Conservation (phyloP, 2,888 invertebrate genomes). For the Endomychus coccineus region DNA sequence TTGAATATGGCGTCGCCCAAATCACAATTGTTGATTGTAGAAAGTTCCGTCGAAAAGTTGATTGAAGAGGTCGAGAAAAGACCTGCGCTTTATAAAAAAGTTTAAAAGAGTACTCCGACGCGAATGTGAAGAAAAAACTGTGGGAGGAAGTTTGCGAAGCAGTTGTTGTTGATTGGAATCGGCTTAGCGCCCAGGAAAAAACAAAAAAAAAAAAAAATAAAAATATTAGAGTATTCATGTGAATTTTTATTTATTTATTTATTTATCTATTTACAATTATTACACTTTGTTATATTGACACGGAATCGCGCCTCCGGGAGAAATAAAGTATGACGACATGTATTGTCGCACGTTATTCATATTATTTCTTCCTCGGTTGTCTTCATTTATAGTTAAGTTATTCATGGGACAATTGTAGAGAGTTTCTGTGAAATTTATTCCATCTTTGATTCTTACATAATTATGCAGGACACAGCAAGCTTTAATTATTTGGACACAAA, state of each 20-base stretch:
- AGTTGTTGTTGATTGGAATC: slow-evolving; percentile 18
- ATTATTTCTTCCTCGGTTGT: slow-evolving; percentile 20
- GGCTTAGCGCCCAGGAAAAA: slow-evolving; percentile 18
- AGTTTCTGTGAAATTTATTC: slow-evolving; percentile 17
- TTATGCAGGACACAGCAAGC: slow-evolving; percentile 17
- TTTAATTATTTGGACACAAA: slow-evolving; percentile 12
- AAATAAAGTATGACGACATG: slow-evolving; percentile 18
- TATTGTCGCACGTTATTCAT: slow-evolving; percentile 19
- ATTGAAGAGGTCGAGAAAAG: slow-evolving; percentile 7
- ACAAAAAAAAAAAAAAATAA: slow-evolving; percentile 18
- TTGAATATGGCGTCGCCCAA: slow-evolving; percentile 7
- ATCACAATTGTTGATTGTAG: slow-evolving; percentile 7
- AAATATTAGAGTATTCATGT: slow-evolving; percentile 3
- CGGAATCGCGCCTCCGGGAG: slow-evolving; percentile 17
- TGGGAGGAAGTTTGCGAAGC: slow-evolving; percentile 37
- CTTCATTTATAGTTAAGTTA: slow-evolving; percentile 17
- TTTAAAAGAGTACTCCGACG: slow-evolving; percentile 36
- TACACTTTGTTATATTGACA: slow-evolving; percentile 21
- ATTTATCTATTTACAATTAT: slow-evolving; percentile 11
- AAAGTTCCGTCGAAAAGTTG: slow-evolving; percentile 7
- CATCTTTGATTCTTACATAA: slow-evolving; percentile 16
- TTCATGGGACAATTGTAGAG: slow-evolving; percentile 16
- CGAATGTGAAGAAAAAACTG: slow-evolving; percentile 45
- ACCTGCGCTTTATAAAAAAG: no score
- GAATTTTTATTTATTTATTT: slow-evolving; percentile 10